Evolutionary conservation across 2,113 vertebrate genomes (phyloP).

Genomic region (Pluvialis apricaria): DNA sequence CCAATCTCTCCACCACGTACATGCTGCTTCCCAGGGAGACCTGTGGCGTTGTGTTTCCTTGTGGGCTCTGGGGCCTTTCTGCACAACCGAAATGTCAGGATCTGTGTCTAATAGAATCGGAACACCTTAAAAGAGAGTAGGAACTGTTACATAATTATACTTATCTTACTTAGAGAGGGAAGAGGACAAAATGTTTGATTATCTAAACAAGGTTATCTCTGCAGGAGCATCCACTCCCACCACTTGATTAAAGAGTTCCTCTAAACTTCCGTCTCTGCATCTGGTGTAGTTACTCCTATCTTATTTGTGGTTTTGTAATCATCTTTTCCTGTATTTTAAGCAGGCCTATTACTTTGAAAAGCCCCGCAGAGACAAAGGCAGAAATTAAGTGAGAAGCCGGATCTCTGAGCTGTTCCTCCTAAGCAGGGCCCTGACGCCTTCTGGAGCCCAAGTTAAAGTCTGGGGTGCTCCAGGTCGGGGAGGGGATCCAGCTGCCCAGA

Average conservation of each 20-base stretch:
- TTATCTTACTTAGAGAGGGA: neutral
- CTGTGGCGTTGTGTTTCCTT: neutral
- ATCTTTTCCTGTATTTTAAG: conserved; percentile 36
- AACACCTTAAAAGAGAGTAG: neutral
- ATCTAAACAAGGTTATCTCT: conserved; percentile 39
- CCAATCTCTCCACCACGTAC: neutral
- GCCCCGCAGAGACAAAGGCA: neutral
- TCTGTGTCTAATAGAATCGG: neutral
- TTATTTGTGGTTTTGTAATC: conserved; percentile 36
- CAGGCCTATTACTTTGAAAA: neutral
- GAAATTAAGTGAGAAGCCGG: neutral
- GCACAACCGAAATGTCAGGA: neutral
- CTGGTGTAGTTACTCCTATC: conserved; percentile 15
- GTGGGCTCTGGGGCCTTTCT: neutral
- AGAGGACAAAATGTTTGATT: conserved; percentile 4
- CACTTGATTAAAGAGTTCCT: conserved; percentile 45
- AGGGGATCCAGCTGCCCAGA: neutral
- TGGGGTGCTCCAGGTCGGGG: neutral
- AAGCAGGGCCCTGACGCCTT: neutral
- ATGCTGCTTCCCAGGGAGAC: neutral
- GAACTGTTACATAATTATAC: conserved; percentile 1
- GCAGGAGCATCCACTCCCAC: conserved; percentile 14
- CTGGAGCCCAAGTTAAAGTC: neutral
- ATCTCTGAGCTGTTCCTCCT: neutral
- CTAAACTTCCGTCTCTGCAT: conserved; percentile 10